These are phyloP conservation scores for Ichneumon xanthorius DNA, from an alignment of 2,888 invertebrate genomes.

Conservation along the genomic window DNA sequence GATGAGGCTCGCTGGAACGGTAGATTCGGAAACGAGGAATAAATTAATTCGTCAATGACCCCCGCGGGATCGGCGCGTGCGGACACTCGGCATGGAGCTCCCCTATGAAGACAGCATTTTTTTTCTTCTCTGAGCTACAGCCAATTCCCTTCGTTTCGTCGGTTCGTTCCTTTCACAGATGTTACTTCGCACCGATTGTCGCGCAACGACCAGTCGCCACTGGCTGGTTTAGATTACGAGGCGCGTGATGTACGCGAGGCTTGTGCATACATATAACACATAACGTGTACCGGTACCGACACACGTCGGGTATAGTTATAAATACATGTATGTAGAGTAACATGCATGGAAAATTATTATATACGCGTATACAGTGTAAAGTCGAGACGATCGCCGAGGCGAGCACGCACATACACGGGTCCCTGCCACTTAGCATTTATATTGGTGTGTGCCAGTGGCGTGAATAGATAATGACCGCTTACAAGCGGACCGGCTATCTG, in stretches of 20 bases:
- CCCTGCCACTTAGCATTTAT: conserved; percentile 76
- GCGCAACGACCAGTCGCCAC: background rate
- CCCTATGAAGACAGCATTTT: background rate
- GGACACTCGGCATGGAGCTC: background rate
- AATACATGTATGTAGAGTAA: conserved; percentile 29
- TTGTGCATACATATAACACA: conserved; percentile 12
- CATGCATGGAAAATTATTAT: conserved; percentile 28
- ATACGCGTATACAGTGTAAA: conserved; percentile 28
- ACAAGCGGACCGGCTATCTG: conserved; percentile 71
- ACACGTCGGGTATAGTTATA: conserved; percentile 4
- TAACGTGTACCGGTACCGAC: conserved; percentile 8
- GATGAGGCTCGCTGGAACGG: no score
- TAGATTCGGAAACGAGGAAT: conserved; percentile 21
- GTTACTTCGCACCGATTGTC: conserved; percentile 61
- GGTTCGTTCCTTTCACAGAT: conserved; percentile 47
- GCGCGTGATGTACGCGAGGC: conserved; percentile 44
- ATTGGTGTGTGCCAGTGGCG: conserved; percentile 77
- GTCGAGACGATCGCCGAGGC: conserved; percentile 60
- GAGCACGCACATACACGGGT: conserved; percentile 68
- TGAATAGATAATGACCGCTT: conserved; percentile 80
- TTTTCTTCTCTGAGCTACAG: conserved; percentile 10
- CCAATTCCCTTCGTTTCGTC: conserved; percentile 21
- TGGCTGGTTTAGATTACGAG: conserved; percentile 32
- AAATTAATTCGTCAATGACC: conserved; percentile 55
- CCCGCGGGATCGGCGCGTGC: conserved; percentile 36